Base-by-base conservation (phyloP, 2,113 vertebrate species). In the Rhombomys opimus region DNA sequence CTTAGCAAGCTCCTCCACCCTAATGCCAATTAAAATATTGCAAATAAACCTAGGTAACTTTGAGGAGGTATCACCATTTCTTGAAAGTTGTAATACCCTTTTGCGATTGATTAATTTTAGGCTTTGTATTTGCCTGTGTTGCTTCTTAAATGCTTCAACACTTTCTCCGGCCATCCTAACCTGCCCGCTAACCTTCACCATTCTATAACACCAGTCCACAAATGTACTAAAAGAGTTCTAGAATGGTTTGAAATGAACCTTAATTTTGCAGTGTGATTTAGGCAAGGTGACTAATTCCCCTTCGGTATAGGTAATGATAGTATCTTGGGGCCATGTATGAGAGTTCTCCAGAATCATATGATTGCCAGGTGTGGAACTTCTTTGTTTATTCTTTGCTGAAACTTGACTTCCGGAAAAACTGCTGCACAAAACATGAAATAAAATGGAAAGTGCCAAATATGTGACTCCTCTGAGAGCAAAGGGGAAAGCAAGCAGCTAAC, bases 1-100 rank as follows among this genome's bases (percentile, higher is more conserved):
- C 14, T 95, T 92, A 95, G 91, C 57, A 96, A 96, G 84, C 22
- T 61, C 7, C 46, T 17, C 10, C 8, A 65, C 50, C 70, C 23
- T 35, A 90, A 63, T 1, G 11, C 76, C 94, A 95, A 93, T 90
- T 94, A 94, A 97, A 85, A 93, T 78, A n/a, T 32, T 78, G 72
- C 91, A 94, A 95, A 96, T 92, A 95, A 27, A 94, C 80, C 78
- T 81, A 96, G 72, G 76, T 73, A 89, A 91, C 50, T 27, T 41
- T 89, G 68, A 54, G n/a, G 27, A 27, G 89, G 65, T 92, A 1
- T 57, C 50, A 84, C 86, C 22, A 15, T 82, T 95, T 30, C 94
- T 80, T 77, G 92, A 95, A 92, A 68, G 87, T 30, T 87, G 27
- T 38, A 75, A 61, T 92, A 61, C 27, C 13, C 41, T 85, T 13